Base-by-base conservation (phyloP, 2,113 vertebrate genomes). In the Rutilus rutilus region DNA sequence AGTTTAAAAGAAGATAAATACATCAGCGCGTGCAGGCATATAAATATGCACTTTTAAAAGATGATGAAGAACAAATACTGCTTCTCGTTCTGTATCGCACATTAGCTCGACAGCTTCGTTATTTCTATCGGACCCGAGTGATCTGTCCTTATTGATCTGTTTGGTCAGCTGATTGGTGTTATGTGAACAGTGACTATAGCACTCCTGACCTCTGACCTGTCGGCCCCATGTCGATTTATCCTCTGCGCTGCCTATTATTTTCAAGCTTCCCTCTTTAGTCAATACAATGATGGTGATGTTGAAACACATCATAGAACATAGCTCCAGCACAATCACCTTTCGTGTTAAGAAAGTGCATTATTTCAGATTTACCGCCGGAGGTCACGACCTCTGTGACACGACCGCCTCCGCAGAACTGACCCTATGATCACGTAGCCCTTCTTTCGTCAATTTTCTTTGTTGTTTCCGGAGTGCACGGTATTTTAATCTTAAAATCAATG, bases 141-240 rank as follows among this genome's bases (percentile, higher is more conserved):
- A 59, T 67, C 27, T 67, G 27, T 67, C 75, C 21, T n/a, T 69
- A 92, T 92, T 89, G 89, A 91, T 92, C 91, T 87, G 91, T 92
- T 92, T 91, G 91, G 88, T 92, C 81, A 88, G 89, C 64, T 45
- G 81, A 82, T 87, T 88, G 82, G 91, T 86, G 85, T 81, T 88
- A 86, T 89, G 82, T 78, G 88, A 83, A 81, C 81, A 54, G 59
- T 80, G 89, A 87, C 86, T 82, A 69, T 80, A 39, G 62, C 74
- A 60, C 85, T 89, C 78, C 67, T 86, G 83, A 86, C 85, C 85
- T 85, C 62, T 86, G 86, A 84, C 84, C 86, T 76, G 52, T 59
- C 50, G 30, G 39, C 57, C 77, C 74, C 86, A 30, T 23, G 57
- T 50, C 30, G 77, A 87, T 84, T 82, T 57, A 77, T 36, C 52